phyloP scores from a whole-genome alignment of 1,140 invertebrate species.

The Nephotettix cincticeps region DNA sequence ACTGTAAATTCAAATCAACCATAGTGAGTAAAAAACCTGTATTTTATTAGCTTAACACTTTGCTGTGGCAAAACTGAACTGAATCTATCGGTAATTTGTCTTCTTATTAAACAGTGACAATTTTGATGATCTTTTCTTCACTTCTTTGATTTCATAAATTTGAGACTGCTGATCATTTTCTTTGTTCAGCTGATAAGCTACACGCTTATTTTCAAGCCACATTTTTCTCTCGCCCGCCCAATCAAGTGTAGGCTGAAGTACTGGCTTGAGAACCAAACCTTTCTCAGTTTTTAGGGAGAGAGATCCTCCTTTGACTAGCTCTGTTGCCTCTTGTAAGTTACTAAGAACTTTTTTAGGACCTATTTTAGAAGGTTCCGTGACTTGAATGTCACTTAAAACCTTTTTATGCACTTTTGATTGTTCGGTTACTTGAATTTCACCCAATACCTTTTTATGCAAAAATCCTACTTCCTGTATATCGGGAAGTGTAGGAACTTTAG shows the following conservation, averaged over 20 bases:
- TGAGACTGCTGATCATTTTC: constrained; percentile 10
- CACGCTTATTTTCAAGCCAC: constrained; percentile 26
- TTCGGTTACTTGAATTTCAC: background rate
- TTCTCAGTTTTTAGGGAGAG: no score
- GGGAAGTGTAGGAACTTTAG: background rate
- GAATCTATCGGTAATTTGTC: background rate
- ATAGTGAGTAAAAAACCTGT: no score
- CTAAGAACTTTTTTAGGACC: background rate
- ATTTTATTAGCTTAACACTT: no score
- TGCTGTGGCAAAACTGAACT: no score
- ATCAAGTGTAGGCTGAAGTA: background rate
- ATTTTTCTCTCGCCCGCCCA: constrained; percentile 10
- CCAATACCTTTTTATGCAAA: background rate
- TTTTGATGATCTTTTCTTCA: constrained; percentile 4
- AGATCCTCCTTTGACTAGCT: no score
- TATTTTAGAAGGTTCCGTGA: background rate
- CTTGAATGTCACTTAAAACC: background rate
- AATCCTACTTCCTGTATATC: background rate
- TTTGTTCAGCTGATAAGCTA: constrained; percentile 1
- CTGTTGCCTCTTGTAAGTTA: no score
- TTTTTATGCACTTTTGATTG: background rate
- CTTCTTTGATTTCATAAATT: background rate
- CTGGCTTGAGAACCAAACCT: background rate
- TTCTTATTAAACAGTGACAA: constrained; percentile 4
- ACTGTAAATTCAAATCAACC: no score